Percentiles rank a stretch among this genome's conserved stretches.
These are phyloP conservation scores for Chionodraco myersi DNA, from an alignment of 2,113 vertebrate genomes.

Conservation along the genomic window DNA sequence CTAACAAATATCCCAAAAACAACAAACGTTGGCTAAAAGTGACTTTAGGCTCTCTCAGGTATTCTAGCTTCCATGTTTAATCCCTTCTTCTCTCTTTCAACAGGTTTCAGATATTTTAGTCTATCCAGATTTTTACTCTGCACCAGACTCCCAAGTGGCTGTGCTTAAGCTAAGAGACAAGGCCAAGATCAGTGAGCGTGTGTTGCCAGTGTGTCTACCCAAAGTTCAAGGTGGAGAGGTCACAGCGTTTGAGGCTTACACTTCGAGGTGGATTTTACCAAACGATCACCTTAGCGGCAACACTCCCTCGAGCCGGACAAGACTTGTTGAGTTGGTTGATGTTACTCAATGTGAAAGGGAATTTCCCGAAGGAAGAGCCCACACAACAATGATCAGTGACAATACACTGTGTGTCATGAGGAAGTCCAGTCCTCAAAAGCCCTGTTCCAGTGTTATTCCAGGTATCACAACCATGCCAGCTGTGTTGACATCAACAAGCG, in stretches of 20 bases:
- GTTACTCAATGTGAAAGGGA: conserved; percentile 87
- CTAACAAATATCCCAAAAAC: conserved; percentile 25
- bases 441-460: conserved; percentile 88
- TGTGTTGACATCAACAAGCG: conserved; percentile 25
- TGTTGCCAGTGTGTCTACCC: conserved; percentile 89
- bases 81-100: conserved; percentile 6
- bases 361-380: conserved; percentile 84
- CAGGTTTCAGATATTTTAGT: conserved; percentile 90
- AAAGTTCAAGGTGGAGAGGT: conserved; percentile 80
- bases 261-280: conserved; percentile 86
- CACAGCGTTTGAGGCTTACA: conserved; percentile 79
- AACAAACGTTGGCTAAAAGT: not conserved
- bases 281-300: conserved; percentile 1
- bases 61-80: not conserved
- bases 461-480: conserved; percentile 84
- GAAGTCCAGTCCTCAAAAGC: conserved; percentile 77
- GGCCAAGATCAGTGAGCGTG: conserved; percentile 85
- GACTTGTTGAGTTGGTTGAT: conserved; percentile 82
- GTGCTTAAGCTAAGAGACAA: conserved; percentile 91
- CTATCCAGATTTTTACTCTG: conserved; percentile 87
- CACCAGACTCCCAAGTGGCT: conserved; percentile 88
- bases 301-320: conserved; percentile 71
- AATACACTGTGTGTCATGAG: conserved; percentile 89
- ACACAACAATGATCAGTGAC: conserved; percentile 84
- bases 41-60: conserved; percentile 8